These are phyloP conservation scores for Cremastinae sp. DNA, from an alignment of 2,888 invertebrate species.

Conservation along the genomic window DNA sequence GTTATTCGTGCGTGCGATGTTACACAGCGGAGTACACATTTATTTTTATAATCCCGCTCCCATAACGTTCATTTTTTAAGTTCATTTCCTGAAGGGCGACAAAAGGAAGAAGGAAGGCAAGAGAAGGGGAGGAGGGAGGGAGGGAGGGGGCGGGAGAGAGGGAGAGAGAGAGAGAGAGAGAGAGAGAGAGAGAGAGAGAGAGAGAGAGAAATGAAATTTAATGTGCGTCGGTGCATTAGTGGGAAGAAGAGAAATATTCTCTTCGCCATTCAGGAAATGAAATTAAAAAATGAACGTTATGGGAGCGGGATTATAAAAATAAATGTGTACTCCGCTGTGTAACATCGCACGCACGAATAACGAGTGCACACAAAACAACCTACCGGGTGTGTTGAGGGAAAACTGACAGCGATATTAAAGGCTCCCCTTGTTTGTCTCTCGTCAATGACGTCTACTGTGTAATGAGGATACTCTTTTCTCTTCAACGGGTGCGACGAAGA, in stretches of 20 bases:
- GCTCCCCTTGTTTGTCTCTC: slow-evolving; percentile 71
- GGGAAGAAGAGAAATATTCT: slow-evolving; percentile 3
- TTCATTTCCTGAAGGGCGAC: slow-evolving; percentile 21
- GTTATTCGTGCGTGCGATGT: slow-evolving; percentile 6
- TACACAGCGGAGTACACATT: slow-evolving; percentile 32
- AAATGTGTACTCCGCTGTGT: slow-evolving; percentile 32
- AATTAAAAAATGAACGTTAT: slow-evolving; percentile 43
- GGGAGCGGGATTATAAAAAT: slow-evolving; percentile 36
- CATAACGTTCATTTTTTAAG: slow-evolving; percentile 42
- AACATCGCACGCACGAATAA: slow-evolving; percentile 7
- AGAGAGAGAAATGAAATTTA: neutral
- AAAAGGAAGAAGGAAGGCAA: no score
- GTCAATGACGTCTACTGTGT: slow-evolving; percentile 73
- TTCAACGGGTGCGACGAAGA: slow-evolving; percentile 55
- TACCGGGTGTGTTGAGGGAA: slow-evolving; percentile 73
- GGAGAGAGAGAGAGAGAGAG: no score
- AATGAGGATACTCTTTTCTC: slow-evolving; percentile 31
- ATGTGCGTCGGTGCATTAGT: neutral
- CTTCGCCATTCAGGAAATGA: slow-evolving; percentile 18
- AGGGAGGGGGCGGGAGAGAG: no score
- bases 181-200: no score
- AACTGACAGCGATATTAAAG: slow-evolving; percentile 73
- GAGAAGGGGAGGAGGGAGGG: no score
- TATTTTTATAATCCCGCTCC: slow-evolving; percentile 34
- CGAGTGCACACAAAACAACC: slow-evolving; percentile 64